phyloP scores from a whole-genome alignment of 2,797 vertebrate species.

The Anniella stebbinsi region DNA sequence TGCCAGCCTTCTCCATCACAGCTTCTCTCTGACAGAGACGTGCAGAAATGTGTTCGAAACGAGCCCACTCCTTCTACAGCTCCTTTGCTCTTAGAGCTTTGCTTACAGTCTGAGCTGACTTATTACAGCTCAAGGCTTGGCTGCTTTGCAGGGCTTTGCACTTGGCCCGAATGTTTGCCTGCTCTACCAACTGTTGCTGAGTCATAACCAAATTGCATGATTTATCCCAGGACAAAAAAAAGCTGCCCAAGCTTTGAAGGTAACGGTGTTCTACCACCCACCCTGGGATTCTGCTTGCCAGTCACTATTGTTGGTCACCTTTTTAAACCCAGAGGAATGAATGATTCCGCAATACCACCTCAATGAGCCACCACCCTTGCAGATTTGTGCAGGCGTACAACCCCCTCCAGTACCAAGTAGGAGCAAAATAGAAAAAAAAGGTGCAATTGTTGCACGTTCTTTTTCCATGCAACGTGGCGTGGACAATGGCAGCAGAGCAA shows the following conservation, averaged over 20 bases:
- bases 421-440: background rate
- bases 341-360: background rate
- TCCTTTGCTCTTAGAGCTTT: slow-evolving; percentile 31
- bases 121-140: background rate
- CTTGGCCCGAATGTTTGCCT: background rate
- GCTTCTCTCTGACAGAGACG: slow-evolving; percentile 48
- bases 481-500: background rate
- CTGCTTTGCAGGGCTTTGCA: background rate
- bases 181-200: background rate
- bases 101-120: background rate
- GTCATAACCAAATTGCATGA: background rate
- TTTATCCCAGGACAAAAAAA: background rate
- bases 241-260: background rate
- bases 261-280: background rate
- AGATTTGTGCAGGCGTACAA: slow-evolving; percentile 2
- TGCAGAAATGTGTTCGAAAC: slow-evolving; percentile 53
- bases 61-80: slow-evolving; percentile 1
- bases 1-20: slow-evolving; percentile 59
- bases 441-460: background rate
- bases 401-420: background rate
- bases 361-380: background rate
- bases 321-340: background rate
- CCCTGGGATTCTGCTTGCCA: background rate
- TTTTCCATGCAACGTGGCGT: background rate
- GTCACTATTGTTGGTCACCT: background rate